Evolutionary conservation across 2,113 vertebrate species (phyloP).

Genomic region (Tragelaphus scriptus): DNA sequence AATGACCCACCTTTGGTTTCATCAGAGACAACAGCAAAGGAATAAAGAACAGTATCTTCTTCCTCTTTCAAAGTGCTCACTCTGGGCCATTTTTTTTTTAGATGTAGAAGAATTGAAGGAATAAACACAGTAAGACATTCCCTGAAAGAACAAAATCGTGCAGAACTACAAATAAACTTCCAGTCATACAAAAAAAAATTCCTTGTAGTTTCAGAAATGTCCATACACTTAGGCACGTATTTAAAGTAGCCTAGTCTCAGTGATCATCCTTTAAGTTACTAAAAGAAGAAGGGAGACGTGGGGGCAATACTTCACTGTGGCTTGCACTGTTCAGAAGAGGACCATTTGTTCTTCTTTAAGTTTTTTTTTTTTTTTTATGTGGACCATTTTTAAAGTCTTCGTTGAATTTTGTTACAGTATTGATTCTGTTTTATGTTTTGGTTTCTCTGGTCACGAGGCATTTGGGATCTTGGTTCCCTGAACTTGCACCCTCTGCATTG

Average conservation of each 20-base stretch:
- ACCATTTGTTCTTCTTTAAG: background rate
- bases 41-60: constrained; percentile 24
- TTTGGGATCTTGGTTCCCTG: background rate
- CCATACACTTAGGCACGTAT: background rate
- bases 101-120: background rate
- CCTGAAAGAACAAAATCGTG: background rate
- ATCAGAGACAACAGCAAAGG: constrained; percentile 7
- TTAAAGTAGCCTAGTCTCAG: background rate
- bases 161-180: background rate
- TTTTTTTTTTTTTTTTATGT: background rate
- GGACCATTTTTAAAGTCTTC: background rate
- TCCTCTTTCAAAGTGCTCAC: background rate
- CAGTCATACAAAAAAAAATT: constrained; percentile 3
- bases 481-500: background rate
- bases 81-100: background rate
- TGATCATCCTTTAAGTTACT: background rate
- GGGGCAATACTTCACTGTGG: background rate
- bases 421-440: background rate
- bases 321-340: background rate
- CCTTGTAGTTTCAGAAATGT: background rate
- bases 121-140: background rate
- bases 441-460: background rate
- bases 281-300: background rate
- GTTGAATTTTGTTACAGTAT: background rate
- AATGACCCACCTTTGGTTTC: constrained; percentile 29